These are phyloP conservation scores for Mythimna lalbum DNA, from an alignment of 2,888 invertebrate species.

Conservation along the genomic window DNA sequence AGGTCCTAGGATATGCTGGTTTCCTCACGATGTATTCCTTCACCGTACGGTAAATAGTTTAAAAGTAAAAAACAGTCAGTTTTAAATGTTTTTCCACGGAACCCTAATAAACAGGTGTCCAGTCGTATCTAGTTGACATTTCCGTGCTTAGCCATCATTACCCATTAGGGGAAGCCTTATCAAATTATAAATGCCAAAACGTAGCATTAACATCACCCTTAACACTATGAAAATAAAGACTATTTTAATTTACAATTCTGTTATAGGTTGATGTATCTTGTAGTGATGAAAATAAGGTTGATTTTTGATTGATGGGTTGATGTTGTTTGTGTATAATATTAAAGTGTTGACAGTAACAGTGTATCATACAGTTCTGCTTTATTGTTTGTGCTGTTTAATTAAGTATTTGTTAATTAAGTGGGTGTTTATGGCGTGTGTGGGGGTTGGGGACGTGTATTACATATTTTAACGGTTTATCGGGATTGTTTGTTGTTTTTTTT, in stretches of 20 bases:
- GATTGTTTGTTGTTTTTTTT: not conserved
- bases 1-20: no score
- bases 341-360: constrained; percentile 61
- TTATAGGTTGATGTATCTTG: constrained; percentile 9
- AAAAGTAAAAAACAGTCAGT: not conserved
- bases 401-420: constrained; percentile 63
- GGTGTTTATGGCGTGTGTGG: constrained; percentile 45
- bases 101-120: constrained; percentile 59
- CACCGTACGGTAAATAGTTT: no score
- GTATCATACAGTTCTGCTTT: constrained; percentile 56
- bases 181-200: constrained; percentile 62
- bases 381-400: constrained; percentile 59
- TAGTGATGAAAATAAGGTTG: constrained; percentile 15
- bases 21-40: no score
- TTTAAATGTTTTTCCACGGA: constrained; percentile 10
- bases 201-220: constrained; percentile 40
- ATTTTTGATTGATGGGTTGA: constrained; percentile 34
- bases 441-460: constrained; percentile 10
- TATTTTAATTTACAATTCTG: constrained; percentile 17
- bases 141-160: constrained; percentile 66
- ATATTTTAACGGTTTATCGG: constrained; percentile 29
- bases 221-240: constrained; percentile 25
- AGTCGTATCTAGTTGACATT: constrained; percentile 64
- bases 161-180: constrained; percentile 56
- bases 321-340: constrained; percentile 34